These are phyloP conservation scores for Patella depressa DNA, from an alignment of 2,888 invertebrate genomes.

Conservation along the genomic window DNA sequence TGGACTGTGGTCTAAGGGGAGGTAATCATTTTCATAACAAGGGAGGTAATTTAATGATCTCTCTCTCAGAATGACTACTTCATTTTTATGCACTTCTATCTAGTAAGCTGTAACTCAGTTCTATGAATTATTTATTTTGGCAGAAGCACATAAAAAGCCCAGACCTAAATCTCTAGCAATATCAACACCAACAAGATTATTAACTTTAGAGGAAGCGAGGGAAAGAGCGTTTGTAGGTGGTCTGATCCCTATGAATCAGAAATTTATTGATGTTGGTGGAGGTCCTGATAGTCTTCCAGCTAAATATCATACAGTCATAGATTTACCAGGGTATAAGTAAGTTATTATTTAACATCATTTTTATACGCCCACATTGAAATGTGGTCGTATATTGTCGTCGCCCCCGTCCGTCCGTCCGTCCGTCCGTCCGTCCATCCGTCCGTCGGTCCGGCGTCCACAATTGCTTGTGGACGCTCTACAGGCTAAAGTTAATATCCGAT, in stretches of 20 bases:
- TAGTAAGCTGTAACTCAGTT: background rate
- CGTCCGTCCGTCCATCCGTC: no score
- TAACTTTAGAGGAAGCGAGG: constrained; percentile 89
- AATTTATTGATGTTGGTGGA: constrained; percentile 73
- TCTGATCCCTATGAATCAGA: constrained; percentile 54
- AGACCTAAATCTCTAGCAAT: constrained; percentile 93
- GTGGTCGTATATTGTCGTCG: no score
- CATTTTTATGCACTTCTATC: background rate
- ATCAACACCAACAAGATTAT: constrained; percentile 89
- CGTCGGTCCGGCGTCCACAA: no score
- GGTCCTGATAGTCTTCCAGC: constrained; percentile 83
- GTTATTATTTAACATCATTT: constrained; percentile 12
- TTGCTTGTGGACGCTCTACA: no score
- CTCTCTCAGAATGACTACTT: background rate
- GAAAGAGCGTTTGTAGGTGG: constrained; percentile 76
- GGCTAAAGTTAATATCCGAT: no score
- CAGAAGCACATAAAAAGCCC: constrained; percentile 69
- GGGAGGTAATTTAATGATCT: no score
- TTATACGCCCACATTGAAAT: no score
- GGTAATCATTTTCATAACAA: no score
- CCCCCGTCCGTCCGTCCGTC: no score
- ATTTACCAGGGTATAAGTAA: constrained; percentile 78
- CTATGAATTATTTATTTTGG: constrained; percentile 14
- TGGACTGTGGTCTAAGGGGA: no score
- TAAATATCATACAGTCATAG: constrained; percentile 93